These are phyloP conservation scores for Drosophila ironensis DNA, from an alignment of 1,140 invertebrate genomes.

Conservation along the genomic window DNA sequence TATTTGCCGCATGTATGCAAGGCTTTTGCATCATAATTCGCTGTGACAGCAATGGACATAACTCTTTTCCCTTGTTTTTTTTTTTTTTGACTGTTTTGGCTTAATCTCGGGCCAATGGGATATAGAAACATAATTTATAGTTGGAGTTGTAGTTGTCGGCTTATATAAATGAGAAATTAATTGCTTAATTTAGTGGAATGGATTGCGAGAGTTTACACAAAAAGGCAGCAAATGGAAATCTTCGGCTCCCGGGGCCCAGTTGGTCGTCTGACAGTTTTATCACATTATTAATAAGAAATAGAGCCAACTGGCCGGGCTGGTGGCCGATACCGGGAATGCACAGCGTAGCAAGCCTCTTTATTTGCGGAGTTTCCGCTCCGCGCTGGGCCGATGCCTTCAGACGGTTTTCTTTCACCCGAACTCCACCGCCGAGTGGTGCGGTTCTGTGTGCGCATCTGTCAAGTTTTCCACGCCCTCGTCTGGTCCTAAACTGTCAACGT, in stretches of 20 bases:
- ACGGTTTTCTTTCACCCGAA: too few species aligned
- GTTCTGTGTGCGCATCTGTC: conserved; percentile 69
- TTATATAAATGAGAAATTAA: conserved; percentile 78
- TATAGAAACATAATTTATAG: conserved; percentile 61
- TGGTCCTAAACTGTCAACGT: conserved; percentile 75
- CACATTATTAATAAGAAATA: conserved; percentile 80
- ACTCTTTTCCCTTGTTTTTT: conserved; percentile 51
- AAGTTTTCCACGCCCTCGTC: conserved; percentile 77
- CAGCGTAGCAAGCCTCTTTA: too few species aligned
- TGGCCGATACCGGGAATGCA: conserved; percentile 66
- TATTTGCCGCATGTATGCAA: too few species aligned
- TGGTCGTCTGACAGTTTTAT: conserved; percentile 72
- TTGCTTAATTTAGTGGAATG: conserved; percentile 80
- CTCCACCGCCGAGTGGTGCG: neutral
- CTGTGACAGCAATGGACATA: conserved; percentile 62
- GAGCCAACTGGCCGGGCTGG: conserved; percentile 31
- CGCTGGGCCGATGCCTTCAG: neutral
- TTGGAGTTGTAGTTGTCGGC: conserved; percentile 70
- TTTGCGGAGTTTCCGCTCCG: conserved; percentile 32
- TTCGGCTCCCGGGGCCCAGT: conserved; percentile 28
- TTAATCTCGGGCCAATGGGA: too few species aligned
- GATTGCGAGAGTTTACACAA: conserved; percentile 63
- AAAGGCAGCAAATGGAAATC: conserved; percentile 33
- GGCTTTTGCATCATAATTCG: conserved; percentile 46
- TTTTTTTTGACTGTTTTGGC: too few species aligned